phyloP scores from a whole-genome alignment of 2,888 invertebrate genomes.

The Xestia xanthographa region DNA sequence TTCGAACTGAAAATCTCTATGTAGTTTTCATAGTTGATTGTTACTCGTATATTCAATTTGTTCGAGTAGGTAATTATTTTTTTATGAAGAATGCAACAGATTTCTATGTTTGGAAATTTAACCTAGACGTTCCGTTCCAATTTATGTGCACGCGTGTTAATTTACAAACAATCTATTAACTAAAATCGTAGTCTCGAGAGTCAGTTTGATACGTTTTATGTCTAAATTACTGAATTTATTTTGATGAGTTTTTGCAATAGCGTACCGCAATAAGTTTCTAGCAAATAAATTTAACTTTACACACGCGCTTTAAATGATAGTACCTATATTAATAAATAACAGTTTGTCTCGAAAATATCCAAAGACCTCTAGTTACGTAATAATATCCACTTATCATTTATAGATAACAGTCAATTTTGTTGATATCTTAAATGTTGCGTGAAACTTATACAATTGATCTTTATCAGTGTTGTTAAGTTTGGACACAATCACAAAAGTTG shows the following conservation, averaged over 20 bases:
- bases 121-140: slow-evolving; percentile 40
- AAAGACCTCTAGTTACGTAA: slow-evolving; percentile 22
- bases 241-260: not conserved
- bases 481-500: not conserved
- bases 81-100: slow-evolving; percentile 20
- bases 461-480: slow-evolving; percentile 22
- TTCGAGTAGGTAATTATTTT: slow-evolving; percentile 3
- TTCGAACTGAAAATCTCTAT: not conserved
- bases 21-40: not conserved
- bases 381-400: not conserved
- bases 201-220: not conserved
- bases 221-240: not conserved
- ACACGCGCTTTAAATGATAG: not conserved
- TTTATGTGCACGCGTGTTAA: slow-evolving; percentile 39
- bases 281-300: not conserved
- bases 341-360: not conserved
- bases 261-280: not conserved
- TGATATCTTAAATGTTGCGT: not conserved
- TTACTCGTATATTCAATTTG: not conserved
- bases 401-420: slow-evolving; percentile 16
- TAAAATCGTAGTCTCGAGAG: not conserved
- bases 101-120: slow-evolving; percentile 43
- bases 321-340: slow-evolving; percentile 9
- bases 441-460: slow-evolving; percentile 15
- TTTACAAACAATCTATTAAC: slow-evolving; percentile 13